A percentile compares a stretch with the other conserved stretches of the same genome.
These are phyloP conservation scores for Semnornis frantzii DNA, from an alignment of 2,113 vertebrate species.

Conservation along the genomic window DNA sequence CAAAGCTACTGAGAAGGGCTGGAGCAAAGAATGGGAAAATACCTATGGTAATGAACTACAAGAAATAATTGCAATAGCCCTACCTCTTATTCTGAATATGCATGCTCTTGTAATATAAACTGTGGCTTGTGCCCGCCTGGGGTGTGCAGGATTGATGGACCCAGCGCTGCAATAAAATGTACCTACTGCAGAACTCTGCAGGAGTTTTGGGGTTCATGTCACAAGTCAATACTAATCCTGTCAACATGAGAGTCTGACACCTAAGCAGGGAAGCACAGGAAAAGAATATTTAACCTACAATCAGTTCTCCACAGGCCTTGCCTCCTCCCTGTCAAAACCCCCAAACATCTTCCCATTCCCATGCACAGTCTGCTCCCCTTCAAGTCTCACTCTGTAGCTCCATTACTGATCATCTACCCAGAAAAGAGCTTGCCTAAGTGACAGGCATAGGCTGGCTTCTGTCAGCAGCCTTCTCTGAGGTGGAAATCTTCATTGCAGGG, in stretches of 20 bases:
- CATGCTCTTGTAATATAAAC: too few species aligned
- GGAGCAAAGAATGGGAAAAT: too few species aligned
- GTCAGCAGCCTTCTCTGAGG: background rate
- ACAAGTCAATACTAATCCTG: background rate
- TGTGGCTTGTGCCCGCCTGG: too few species aligned
- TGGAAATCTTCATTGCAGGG: background rate
- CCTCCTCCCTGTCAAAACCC: background rate
- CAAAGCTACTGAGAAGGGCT: too few species aligned
- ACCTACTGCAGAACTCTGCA: too few species aligned
- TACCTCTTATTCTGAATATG: too few species aligned
- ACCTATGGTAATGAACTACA: too few species aligned
- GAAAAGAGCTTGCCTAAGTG: background rate
- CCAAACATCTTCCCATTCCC: background rate
- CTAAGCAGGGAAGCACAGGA: background rate
- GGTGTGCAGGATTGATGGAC: too few species aligned
- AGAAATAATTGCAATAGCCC: too few species aligned
- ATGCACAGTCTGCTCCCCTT: background rate
- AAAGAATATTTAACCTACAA: background rate
- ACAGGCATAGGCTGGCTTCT: background rate
- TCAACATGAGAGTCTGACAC: background rate
- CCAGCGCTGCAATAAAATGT: too few species aligned
- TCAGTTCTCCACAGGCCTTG: background rate
- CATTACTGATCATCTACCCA: background rate
- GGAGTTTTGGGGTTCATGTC: too few species aligned
- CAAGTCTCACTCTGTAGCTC: background rate